Evolutionary conservation across 2,797 vertebrate genomes (phyloP), one percentile per base, ranked within the genome.

Genomic region (Neosalanx taihuensis): DNA sequence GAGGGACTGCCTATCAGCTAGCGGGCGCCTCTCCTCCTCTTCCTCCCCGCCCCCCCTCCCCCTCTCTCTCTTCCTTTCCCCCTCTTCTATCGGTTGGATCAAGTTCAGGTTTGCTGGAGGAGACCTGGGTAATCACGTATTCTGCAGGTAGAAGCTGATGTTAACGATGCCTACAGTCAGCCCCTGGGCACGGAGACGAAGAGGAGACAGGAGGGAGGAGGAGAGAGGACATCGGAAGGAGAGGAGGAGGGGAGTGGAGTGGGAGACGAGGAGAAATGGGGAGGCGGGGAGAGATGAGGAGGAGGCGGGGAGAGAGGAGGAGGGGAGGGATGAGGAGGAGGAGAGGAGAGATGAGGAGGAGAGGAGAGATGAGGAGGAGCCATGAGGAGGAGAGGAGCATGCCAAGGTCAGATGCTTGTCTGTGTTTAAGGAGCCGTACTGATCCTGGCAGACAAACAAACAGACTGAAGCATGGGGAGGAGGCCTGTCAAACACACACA

Each of bases 371-470:
- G 6, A 6, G 20, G 56, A 20, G 20, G 56, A 6, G 7, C 6
- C 18, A n/a, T 2, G 56, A n/a, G 4, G 20, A 58, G 56, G 17
- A n/a, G 56, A 58, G 20, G 9, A 13, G 12, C 3, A 60, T 4
- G 49, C 18, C 49, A 53, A 53, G 49, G 49, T 53, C 49, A 53
- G 13, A 53, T 53, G 17, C 49, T 53, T 53, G 49, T 18, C 60
- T 33, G 65, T 69, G 26, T 49, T 35, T 67, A 57, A 62, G 69
- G 69, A 63, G 60, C 30, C 35, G n/a, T 62, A 60, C 57, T 33
- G 20, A 67, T 63, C 59, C 60, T 71, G 73, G 69, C 70, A 70
- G 72, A 73, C 62, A 61, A 46, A 63, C 17, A 61, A 60, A 30
- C 30, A 57, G 10, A 5, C 56, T 62, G 62, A 66, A 3, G 64